A percentile compares a stretch with the other conserved stretches of the same genome.
These are phyloP conservation scores for Amblyopsis rosae DNA, from an alignment of 2,113 vertebrate genomes.

Conservation along the genomic window DNA sequence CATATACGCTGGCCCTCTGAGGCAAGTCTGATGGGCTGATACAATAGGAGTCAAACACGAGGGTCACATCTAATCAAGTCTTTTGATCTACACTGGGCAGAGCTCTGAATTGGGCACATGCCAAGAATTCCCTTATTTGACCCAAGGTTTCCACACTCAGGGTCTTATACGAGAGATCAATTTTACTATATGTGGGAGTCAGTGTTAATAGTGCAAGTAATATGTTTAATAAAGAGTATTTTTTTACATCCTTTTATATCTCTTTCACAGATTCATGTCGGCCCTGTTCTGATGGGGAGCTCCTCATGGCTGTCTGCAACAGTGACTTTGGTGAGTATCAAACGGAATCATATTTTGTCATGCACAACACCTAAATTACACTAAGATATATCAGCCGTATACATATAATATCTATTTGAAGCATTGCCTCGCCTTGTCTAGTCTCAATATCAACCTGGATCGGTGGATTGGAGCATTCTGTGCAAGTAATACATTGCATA, in stretches of 20 bases:
- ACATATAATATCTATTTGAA: too few relatives aligned
- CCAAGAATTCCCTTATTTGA: constrained; percentile 52
- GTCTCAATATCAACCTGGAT: neutral
- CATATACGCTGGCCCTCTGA: constrained; percentile 37
- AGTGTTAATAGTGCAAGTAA: constrained; percentile 9
- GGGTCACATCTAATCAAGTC: constrained; percentile 31
- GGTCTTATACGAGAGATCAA: constrained; percentile 24
- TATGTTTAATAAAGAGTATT: too few relatives aligned
- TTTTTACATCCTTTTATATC: constrained; percentile 4
- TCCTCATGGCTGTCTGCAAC: constrained; percentile 83
- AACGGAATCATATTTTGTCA: neutral
- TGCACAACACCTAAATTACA: neutral
- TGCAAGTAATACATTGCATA: neutral
- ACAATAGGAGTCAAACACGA: constrained; percentile 51
- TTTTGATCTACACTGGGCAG: constrained; percentile 42
- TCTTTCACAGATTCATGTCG: constrained; percentile 71
- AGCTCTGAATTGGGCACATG: constrained; percentile 6
- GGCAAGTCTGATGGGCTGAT: constrained; percentile 43
- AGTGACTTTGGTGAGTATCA: constrained; percentile 82
- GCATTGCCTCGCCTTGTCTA: too few relatives aligned
- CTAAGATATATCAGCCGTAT: neutral
- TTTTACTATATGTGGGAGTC: constrained; percentile 1
- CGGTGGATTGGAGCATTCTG: neutral
- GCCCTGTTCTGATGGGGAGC: constrained; percentile 78
- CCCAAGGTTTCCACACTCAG: constrained; percentile 33